Conservation (phyloP, 1,140 invertebrate genomes). For the Lasioglossum baleicum region DNA sequence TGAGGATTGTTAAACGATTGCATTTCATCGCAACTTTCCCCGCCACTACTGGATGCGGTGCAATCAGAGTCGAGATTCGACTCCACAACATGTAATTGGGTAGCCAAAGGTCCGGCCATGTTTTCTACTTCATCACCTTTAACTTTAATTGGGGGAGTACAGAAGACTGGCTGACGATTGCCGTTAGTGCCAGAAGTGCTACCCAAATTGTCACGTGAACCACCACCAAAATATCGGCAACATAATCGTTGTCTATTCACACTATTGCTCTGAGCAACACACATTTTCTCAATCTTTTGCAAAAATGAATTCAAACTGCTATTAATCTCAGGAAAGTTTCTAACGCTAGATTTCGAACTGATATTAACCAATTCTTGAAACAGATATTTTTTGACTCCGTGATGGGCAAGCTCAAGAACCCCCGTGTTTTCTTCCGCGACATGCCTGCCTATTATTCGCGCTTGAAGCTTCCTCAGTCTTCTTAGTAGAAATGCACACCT, state of each 20-base stretch:
- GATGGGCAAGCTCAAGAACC: constrained; percentile 86
- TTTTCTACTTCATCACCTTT: constrained; percentile 82
- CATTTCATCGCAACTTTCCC: constrained; percentile 95
- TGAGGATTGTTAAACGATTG: constrained; percentile 88
- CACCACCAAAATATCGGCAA: constrained; percentile 83
- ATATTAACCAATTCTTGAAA: constrained; percentile 75
- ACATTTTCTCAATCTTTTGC: constrained; percentile 75
- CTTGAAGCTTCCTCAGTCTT: constrained; percentile 88
- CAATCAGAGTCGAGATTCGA: constrained; percentile 93
- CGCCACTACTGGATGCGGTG: constrained; percentile 95
- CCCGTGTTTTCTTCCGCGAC: constrained; percentile 87
- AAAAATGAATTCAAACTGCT: constrained; percentile 71
- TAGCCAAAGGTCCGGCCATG: constrained; percentile 85
- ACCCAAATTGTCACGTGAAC: constrained; percentile 79
- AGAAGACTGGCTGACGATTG: constrained; percentile 73
- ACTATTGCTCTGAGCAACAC: constrained; percentile 72
- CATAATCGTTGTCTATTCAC: constrained; percentile 70
- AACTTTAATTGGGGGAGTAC: constrained; percentile 78
- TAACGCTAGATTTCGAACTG: constrained; percentile 64
- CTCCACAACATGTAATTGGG: constrained; percentile 86
- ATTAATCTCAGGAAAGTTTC: constrained; percentile 70
- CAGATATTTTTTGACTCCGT: constrained; percentile 77
- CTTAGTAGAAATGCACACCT: constrained; percentile 86
- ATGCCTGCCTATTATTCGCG: constrained; percentile 86
- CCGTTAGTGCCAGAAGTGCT: constrained; percentile 63